Evolutionary conservation across 1,140 invertebrate species (phyloP), one percentile per base, ranked within the genome.

Genomic region (Oedothorax gibbosus): DNA sequence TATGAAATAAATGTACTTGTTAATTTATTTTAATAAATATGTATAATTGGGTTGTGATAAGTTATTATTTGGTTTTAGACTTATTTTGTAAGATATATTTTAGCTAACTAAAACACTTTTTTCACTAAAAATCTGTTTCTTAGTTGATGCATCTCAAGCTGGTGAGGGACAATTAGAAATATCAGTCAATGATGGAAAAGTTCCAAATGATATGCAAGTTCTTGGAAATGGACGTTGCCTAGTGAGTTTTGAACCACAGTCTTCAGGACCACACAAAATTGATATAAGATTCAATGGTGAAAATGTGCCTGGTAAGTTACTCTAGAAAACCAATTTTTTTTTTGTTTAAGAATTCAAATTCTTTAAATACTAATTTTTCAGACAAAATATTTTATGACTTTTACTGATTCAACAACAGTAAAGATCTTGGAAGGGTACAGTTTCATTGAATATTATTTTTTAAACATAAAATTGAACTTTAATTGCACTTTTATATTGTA

Each of bases 261-360:
- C 94, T 83, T 92, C 95, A 10, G 97, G 97, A 87, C 93, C 96
- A 50, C 98, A 99, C 91, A 93, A 95, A 87, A 98, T 99, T 87
- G 97, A 99, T 91, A 99, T 99, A 85, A 99, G 97, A 91, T 99
- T 99, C 91, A 99, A 99, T 90, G 96, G 96, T 68, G 96, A 98
- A 91, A 96, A 96, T 79, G 96, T 99, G 18, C 94, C 95, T 85
- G 93, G 93, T 93, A 88, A 75, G 49, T 54, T 64, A 54, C 18
- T 50, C 85, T 57, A 76, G 15, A 68, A 35, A 1, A 35, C 35
- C 35, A 35, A 35, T 2, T 2, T 35, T 35, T 1, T 35, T 35
- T 35, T 35, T 35, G 35, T 35, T 35, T 35, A 35, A 35, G 35
- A 35, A 35, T 35, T 35, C 35, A 35, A 35, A 35, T 35, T 35